Base-by-base conservation (phyloP, 2,888 invertebrate genomes). In the Fragum sueziense region DNA sequence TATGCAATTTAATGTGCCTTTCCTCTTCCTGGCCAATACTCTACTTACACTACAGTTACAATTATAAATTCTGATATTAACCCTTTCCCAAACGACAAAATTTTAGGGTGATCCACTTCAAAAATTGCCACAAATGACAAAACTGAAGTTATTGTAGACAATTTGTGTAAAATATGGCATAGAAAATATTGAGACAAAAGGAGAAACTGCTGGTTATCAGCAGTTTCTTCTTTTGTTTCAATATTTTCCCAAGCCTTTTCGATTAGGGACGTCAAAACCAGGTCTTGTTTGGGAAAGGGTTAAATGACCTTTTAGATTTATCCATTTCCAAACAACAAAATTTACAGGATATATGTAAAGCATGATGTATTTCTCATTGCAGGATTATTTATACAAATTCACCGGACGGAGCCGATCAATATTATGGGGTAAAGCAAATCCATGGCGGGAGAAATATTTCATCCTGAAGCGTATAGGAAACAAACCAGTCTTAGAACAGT, bases 391-490 rank as follows among this genome's bases (percentile, higher is more conserved):
- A 20, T 89, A 88, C 79, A 90, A 90, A 76, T 86, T 90, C 27
- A 86, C 86, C 11, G 88, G 86, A n/a, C 74, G 86, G 27, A 86
- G 85, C 67, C 79, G 84, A 37, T 88, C 88, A 57, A 74, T 86
- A 62, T 69, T 85, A 27, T 87, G 87, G 71, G 73, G 86, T 1
- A 87, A 88, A 68, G 86, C 84, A 11, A 84, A 86, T 69, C 86
- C 88, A 33, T 92, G 92, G 92, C 89, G 88, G 70, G 86, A 82
- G 71, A 90, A 89, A 72, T 91, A 91, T 76, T 88, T 91, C 70
- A 84, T 91, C 25, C 72, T 91, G 29, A 85, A 88, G 67, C 82
- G 86, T 37, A 76, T 86, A 52, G 89, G 87, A 37, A 87, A 90
- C 57, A 86, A 85, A 59, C 90, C 91, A 29, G 84, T 88, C 0